Conservation (phyloP, 2,113 vertebrate genomes). For the Chionodraco myersi region DNA sequence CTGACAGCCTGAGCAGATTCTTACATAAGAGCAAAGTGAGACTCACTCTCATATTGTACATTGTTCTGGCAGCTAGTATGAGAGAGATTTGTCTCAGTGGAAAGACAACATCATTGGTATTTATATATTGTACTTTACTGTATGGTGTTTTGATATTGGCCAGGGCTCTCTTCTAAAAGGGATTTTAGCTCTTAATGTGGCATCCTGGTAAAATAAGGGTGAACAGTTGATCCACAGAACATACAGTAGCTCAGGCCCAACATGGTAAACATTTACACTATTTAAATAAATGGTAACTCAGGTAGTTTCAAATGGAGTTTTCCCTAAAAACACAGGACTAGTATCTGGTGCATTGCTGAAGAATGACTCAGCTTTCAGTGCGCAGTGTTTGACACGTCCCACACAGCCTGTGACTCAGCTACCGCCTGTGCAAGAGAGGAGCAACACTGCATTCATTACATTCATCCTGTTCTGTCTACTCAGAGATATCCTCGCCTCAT, state of each 20-base stretch:
- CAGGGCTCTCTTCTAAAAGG: no score
- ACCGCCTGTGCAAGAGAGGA: constrained; percentile 53
- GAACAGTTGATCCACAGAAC: background rate
- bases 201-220: no score
- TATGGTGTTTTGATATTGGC: no score
- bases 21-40: constrained; percentile 51
- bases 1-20: constrained; percentile 14
- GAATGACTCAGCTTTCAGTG: constrained; percentile 73
- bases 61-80: background rate
- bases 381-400: constrained; percentile 54
- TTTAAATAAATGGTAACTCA: background rate
- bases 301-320: constrained; percentile 11
- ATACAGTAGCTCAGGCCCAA: background rate
- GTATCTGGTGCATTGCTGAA: constrained; percentile 61
- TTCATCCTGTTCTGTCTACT: constrained; percentile 6
- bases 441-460: constrained; percentile 20
- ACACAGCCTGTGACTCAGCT: constrained; percentile 71
- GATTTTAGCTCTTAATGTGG: no score
- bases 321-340: constrained; percentile 7
- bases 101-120: no score
- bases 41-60: constrained; percentile 12
- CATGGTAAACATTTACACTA: background rate
- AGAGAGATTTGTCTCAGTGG: background rate
- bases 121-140: no score
- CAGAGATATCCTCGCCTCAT: background rate